Evolutionary conservation across 2,888 invertebrate species (phyloP).

Genomic region (Hyppa rectilinea): DNA sequence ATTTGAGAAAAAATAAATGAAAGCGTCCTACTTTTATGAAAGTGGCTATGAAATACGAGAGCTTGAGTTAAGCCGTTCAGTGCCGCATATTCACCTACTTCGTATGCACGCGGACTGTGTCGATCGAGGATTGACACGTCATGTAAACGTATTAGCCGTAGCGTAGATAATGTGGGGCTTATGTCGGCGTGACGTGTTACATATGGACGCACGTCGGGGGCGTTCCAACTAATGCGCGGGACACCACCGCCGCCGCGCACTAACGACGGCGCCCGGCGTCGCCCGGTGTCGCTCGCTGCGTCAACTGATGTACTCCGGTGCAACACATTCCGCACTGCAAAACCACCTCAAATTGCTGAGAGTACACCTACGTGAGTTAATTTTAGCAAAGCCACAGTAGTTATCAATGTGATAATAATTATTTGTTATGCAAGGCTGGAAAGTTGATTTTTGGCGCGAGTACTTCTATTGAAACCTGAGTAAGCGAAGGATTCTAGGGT

Average conservation of each 20-base stretch:
- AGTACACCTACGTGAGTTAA: background rate
- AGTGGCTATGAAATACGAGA: background rate
- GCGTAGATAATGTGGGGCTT: slow-evolving; percentile 38
- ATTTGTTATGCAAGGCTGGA: no score
- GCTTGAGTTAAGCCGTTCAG: background rate
- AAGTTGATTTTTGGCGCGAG: no score
- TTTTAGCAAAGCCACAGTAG: background rate
- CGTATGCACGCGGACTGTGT: slow-evolving; percentile 4
- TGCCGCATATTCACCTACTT: background rate
- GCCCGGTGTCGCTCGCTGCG: slow-evolving; percentile 10
- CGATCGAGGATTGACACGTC: slow-evolving; percentile 38
- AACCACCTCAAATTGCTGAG: background rate
- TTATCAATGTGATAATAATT: background rate
- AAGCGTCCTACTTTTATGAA: background rate
- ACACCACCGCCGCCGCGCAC: slow-evolving; percentile 28
- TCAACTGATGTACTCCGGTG: slow-evolving; percentile 5
- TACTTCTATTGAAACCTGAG: no score
- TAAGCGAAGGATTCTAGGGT: no score
- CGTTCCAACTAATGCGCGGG: slow-evolving; percentile 41
- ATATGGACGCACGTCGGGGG: slow-evolving; percentile 20
- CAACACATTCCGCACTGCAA: slow-evolving; percentile 4
- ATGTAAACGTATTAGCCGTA: slow-evolving; percentile 39
- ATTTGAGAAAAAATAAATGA: background rate
- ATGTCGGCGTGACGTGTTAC: slow-evolving; percentile 48
- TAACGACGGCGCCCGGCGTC: slow-evolving; percentile 13